phyloP scores from a whole-genome alignment of 2,113 vertebrate species.

The Plotosus lineatus region DNA sequence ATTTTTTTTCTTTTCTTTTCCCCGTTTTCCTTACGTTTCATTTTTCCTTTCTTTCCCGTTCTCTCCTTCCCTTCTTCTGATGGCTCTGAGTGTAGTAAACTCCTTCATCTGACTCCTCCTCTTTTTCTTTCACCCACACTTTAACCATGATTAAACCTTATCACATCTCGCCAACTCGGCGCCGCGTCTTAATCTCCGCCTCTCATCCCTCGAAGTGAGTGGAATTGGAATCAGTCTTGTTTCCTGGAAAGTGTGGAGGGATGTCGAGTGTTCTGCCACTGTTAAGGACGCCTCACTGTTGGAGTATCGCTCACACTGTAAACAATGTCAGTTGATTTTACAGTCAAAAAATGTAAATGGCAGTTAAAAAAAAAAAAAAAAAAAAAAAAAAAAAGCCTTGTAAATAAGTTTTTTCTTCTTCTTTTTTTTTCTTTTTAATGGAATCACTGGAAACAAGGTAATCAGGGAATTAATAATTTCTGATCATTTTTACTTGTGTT shows the following conservation, averaged over 20 bases:
- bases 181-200: not conserved
- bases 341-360: too few species aligned
- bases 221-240: not conserved
- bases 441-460: too few species aligned
- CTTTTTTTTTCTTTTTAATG: too few species aligned
- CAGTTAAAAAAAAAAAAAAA: too few species aligned
- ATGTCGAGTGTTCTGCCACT: not conserved
- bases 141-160: not conserved
- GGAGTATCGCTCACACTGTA: not conserved
- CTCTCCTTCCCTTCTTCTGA: not conserved
- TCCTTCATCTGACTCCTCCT: not conserved
- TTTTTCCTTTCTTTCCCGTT: conserved; percentile 51
- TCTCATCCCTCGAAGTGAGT: not conserved
- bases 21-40: conserved; percentile 58
- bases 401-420: too few species aligned
- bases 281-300: not conserved
- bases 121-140: not conserved
- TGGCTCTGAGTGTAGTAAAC: not conserved
- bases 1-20: conserved; percentile 71
- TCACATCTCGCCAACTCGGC: not conserved
- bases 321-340: too few species aligned
- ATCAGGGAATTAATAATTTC: too few species aligned
- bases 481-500: too few species aligned
- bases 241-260: not conserved
- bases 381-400: too few species aligned